Base-by-base conservation (phyloP, 2,888 invertebrate species). In the Caenorhabditis sp. region DNA sequence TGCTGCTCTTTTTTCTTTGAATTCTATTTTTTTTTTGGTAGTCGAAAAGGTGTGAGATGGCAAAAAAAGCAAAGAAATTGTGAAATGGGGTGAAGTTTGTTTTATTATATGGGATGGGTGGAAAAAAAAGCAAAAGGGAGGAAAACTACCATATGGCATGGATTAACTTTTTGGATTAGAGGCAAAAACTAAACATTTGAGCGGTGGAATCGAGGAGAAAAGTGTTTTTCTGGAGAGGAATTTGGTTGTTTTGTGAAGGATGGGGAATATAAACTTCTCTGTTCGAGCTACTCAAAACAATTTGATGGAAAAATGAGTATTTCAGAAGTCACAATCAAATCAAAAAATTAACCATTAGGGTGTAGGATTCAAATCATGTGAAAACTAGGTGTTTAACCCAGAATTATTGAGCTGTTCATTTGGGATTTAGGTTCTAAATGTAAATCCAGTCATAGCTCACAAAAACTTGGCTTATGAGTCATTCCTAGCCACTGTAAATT, bases 1-100 rank as follows among this genome's bases (percentile, higher is more conserved):
- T 67, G 66, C 59, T 56, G 25, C 56, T 56, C 56, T 56, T 56
- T 26, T 56, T 26, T 56, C 21, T 53, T 20, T 21, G 53, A 50
- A 20, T 50, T 53, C 17, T 43, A 17, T 43, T 43, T 43, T 43
- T 43, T 43, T 43, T 43, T 43, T 43, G 31, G 31, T 31, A 31
- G 31, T 31, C 14, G 43, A 12, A 14, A 43, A 43, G 43, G 43
- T 43, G 43, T 43, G 17, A 31, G 31, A 31, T 4, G 43, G 43
- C 17, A 17, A 43, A 43, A 36, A 36, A 36, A 36, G 10, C 36
- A 5, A 5, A 36, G 43, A 14, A 3, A 17, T 2, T 10, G 17
- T 14, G 43, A 43, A 43, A 43, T 14, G 43, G 17, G 14, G 43
- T 4, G 31, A 31, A 31, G 31, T 7, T 7, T 4, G 4, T 31